A percentile compares a stretch with the other conserved stretches of the same genome.
Conservation (phyloP, 2,888 invertebrate species). For the Syritta pipiens region DNA sequence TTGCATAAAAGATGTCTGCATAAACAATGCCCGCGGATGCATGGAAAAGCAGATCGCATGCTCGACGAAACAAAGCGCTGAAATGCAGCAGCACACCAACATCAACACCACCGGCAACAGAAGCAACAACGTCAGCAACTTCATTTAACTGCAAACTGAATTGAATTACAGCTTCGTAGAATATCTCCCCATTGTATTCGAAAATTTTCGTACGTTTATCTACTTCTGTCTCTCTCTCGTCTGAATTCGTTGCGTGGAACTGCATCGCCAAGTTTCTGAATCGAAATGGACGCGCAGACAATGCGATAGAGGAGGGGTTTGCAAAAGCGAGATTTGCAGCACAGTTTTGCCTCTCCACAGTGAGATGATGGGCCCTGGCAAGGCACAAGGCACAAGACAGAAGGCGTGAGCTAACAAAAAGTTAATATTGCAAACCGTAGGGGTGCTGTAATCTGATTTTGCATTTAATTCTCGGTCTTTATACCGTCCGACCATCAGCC, state of each 20-base stretch:
- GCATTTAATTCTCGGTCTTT: conserved; percentile 42
- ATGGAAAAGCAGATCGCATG: conserved; percentile 67
- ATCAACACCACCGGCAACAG: conserved; percentile 54
- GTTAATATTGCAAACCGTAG: conserved; percentile 50
- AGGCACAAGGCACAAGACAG: too few species aligned
- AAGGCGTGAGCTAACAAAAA: conserved; percentile 59
- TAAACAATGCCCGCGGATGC: conserved; percentile 64
- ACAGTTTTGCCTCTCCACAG: too few species aligned
- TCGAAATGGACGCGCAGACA: conserved; percentile 47
- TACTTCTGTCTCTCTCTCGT: conserved; percentile 14
- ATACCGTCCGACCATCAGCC: background rate
- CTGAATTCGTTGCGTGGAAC: conserved; percentile 56
- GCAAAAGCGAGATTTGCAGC: background rate
- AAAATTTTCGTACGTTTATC: conserved; percentile 31
- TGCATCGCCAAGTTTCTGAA: conserved; percentile 50
- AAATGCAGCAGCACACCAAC: conserved; percentile 58
- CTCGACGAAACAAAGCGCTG: conserved; percentile 66
- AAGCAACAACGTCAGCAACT: conserved; percentile 63
- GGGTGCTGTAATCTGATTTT: conserved; percentile 58
- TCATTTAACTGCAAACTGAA: conserved; percentile 64
- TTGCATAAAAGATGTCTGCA: conserved; percentile 51
- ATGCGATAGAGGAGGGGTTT: conserved; percentile 19
- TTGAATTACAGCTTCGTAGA: conserved; percentile 57
- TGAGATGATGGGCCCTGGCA: too few species aligned
- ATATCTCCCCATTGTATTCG: conserved; percentile 53